Percentiles rank a stretch among this genome's conserved stretches.
These are phyloP conservation scores for Platanista minor DNA, from an alignment of 2,113 vertebrate species.

Conservation along the genomic window DNA sequence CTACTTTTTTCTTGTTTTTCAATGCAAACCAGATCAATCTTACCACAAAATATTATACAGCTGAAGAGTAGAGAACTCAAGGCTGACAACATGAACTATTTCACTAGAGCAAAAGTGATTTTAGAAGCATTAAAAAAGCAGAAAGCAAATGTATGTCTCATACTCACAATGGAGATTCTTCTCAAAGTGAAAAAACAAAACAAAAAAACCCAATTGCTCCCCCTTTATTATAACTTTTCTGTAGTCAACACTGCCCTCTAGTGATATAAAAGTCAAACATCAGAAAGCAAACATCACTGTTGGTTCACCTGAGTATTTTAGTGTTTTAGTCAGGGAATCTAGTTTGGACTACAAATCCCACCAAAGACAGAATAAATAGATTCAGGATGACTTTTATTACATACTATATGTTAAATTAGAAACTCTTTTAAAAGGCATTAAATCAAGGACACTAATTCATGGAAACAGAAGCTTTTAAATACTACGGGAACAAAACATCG, in stretches of 20 bases:
- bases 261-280: slow-evolving; percentile 14
- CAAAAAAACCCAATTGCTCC: background rate
- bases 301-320: background rate
- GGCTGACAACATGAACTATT: background rate
- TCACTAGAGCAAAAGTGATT: background rate
- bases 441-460: background rate
- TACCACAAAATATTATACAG: background rate
- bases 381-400: background rate
- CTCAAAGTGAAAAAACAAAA: background rate
- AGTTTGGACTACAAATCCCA: background rate
- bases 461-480: slow-evolving; percentile 9
- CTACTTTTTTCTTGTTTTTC: background rate
- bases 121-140: slow-evolving; percentile 16
- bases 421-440: background rate
- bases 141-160: background rate
- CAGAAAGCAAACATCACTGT: background rate
- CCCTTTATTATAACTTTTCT: background rate
- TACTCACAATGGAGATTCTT: background rate
- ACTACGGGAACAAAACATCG: background rate
- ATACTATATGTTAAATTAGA: background rate
- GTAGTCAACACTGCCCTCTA: slow-evolving; percentile 61
- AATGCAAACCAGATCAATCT: background rate
- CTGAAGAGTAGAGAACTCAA: background rate
- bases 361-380: slow-evolving; percentile 33
- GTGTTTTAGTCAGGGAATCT: background rate